A percentile compares a stretch with the other conserved stretches of the same genome.
These are phyloP conservation scores for Patella depressa DNA, from an alignment of 2,888 invertebrate species.

Conservation along the genomic window DNA sequence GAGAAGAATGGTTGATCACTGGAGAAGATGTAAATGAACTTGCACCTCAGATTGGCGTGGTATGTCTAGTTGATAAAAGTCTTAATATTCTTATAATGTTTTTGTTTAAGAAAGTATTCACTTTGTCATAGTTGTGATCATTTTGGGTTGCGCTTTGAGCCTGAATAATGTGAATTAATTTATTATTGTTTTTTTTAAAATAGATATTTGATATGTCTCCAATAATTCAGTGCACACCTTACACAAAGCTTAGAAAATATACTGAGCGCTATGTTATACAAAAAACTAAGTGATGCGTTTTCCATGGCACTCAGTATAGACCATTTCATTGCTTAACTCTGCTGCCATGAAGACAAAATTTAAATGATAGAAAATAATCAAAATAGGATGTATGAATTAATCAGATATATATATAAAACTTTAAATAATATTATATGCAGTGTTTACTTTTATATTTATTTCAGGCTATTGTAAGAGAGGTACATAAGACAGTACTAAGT, in stretches of 20 bases:
- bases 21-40: conserved; percentile 54
- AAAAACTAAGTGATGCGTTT: no score
- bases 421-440: background rate
- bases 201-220: no score
- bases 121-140: no score
- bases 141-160: no score
- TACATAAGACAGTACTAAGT: conserved; percentile 51
- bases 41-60: conserved; percentile 62
- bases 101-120: no score
- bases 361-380: background rate
- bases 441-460: background rate
- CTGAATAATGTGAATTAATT: no score
- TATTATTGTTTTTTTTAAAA: no score
- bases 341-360: background rate
- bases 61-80: conserved; percentile 32
- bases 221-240: no score
- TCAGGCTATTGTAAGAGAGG: conserved; percentile 49
- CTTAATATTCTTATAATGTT: no score
- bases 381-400: background rate
- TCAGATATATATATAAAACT: background rate
- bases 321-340: background rate
- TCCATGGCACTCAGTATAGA: no score
- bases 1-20: conserved; percentile 65
- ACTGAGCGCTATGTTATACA: no score
- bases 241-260: no score